Base-by-base conservation (phyloP, 2,888 invertebrate genomes). In the Tinea pellionella region DNA sequence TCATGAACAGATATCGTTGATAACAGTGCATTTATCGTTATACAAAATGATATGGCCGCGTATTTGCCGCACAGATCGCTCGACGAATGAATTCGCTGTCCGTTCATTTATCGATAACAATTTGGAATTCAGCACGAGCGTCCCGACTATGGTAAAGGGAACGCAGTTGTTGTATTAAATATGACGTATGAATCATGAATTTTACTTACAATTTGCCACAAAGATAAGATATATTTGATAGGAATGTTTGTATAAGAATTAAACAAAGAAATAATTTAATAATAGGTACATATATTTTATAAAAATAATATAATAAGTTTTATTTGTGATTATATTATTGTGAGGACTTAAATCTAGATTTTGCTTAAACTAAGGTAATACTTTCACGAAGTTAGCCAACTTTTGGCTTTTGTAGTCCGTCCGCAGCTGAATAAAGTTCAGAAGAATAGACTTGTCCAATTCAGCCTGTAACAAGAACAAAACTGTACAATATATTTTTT, bases 381-480 rank as follows among this genome's bases (percentile, higher is more conserved):
- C 89, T 69, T 90, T 90, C 43, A 90, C 80, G 68, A 89, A 89
- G 65, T 85, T 91, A 18, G 92, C 91, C 63, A 94, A 88, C 75
- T 95, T 96, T 70, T 96, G 94, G 58, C 92, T 93, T 78, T 97
- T 97, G 86, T 95, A 98, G 84, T 99, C 99, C 3, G 94, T 93
- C 62, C 99, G 90, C 29, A 98, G 89, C 78, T 98, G 97, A 67
- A 99, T 95, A 80, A 99, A 99, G 81, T 93, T 96, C 66, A 94
- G 90, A 32, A 99, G 89, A 64, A 98, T 94, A 0, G 95, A 92
- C 66, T 94, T 93, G 74, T 99, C 99, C 75, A 98, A 80, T 72
- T 94, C 93, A 69, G 94, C 94, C 97, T 98, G 88, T 53, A 47
- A 89, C 90, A 73, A 65, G 72, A 74, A 59, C 56, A 63, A 56